Conservation (phyloP, 2,888 invertebrate genomes). For the Dicyrtomina minuta region DNA sequence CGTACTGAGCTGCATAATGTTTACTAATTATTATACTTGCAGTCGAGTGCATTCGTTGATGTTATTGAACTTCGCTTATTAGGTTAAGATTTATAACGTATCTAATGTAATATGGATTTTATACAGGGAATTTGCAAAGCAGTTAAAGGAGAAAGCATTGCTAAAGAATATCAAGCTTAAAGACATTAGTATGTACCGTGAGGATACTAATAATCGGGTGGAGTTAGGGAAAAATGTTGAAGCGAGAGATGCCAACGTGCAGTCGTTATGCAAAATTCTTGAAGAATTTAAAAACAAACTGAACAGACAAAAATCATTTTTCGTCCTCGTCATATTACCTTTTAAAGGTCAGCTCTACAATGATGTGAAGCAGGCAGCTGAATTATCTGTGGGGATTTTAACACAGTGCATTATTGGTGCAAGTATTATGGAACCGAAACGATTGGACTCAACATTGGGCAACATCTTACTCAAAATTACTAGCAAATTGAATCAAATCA, state of each 20-base stretch:
- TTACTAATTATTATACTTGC: too few species aligned
- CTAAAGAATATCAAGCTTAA: background rate
- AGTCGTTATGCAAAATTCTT: background rate
- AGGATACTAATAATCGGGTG: too few species aligned
- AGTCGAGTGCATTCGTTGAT: too few species aligned
- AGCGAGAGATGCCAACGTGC: background rate
- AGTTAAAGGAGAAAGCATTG: background rate
- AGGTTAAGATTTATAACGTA: too few species aligned
- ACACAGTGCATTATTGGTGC: constrained; percentile 56
- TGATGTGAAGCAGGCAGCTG: constrained; percentile 39
- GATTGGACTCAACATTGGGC: constrained; percentile 36
- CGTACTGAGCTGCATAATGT: too few species aligned
- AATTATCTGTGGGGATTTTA: constrained; percentile 53
- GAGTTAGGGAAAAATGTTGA: too few species aligned
- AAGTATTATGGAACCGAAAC: constrained; percentile 47
- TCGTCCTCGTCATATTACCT: constrained; percentile 2
- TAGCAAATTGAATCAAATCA: constrained; percentile 56
- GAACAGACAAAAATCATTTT: background rate
- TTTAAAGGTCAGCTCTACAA: background rate
- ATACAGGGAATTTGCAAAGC: background rate
- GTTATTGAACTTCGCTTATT: too few species aligned
- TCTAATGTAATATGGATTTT: background rate
- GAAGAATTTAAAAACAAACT: background rate
- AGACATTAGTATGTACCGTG: background rate
- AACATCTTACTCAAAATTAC: too few species aligned